Evolutionary conservation across 2,113 vertebrate genomes (phyloP).

Genomic region (Python bivittatus): DNA sequence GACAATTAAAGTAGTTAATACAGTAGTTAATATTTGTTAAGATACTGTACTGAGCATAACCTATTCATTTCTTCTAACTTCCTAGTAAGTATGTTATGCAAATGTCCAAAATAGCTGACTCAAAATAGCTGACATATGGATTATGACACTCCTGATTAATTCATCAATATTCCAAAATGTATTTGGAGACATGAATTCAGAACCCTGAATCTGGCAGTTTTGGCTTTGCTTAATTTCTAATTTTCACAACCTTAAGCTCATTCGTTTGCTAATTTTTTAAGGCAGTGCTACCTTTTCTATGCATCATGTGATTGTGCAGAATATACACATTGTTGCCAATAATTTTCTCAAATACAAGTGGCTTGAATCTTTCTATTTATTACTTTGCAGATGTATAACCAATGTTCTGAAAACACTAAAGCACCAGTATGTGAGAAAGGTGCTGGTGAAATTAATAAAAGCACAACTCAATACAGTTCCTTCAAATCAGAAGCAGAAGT

Average conservation of each 20-base stretch:
- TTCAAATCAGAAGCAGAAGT: neutral
- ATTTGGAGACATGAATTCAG: neutral
- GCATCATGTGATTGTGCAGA: neutral
- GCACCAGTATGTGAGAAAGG: neutral
- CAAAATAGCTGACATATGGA: neutral
- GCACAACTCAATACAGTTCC: neutral
- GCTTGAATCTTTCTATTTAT: neutral
- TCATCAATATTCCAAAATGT: neutral
- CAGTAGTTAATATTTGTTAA: neutral
- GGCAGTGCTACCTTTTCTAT: neutral
- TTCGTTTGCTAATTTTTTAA: neutral
- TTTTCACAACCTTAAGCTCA: neutral
- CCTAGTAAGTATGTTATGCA: neutral
- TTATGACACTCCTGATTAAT: neutral
- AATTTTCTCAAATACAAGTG: neutral
- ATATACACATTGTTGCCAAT: neutral
- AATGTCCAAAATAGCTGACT: neutral
- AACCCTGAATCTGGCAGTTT: neutral
- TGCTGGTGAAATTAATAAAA: neutral
- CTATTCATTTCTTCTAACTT: neutral
- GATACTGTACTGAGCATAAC: neutral
- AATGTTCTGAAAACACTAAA: neutral
- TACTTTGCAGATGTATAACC: neutral
- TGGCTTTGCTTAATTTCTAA: neutral
- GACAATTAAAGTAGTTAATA: neutral